phyloP scores from a whole-genome alignment of 2,113 vertebrate species.

The Oenanthe melanoleuca region DNA sequence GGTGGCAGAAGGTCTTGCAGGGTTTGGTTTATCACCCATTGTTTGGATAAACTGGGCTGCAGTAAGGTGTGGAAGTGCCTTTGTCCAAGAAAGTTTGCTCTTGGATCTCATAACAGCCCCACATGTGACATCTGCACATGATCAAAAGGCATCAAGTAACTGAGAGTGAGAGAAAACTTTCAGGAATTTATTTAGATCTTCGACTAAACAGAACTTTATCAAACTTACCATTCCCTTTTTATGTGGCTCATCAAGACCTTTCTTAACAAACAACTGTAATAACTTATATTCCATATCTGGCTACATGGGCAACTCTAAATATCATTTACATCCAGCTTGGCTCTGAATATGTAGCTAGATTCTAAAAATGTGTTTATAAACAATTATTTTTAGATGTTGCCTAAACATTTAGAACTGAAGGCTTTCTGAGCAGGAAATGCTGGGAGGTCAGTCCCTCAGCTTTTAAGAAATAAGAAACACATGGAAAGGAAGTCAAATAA shows the following conservation, averaged over 20 bases:
- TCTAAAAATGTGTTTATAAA: constrained; percentile 50
- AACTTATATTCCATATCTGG: constrained; percentile 40
- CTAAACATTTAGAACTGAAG: neutral
- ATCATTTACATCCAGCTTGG: neutral
- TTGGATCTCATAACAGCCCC: constrained; percentile 41
- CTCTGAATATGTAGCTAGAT: constrained; percentile 5
- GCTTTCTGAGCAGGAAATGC: constrained; percentile 28
- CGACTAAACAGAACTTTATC: constrained; percentile 56
- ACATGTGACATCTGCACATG: constrained; percentile 71
- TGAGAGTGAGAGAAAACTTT: constrained; percentile 40
- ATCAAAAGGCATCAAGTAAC: constrained; percentile 67
- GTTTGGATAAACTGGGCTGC: constrained; percentile 59
- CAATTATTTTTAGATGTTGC: constrained; percentile 14
- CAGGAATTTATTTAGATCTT: constrained; percentile 64
- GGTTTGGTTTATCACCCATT: constrained; percentile 53
- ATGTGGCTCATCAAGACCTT: constrained; percentile 49
- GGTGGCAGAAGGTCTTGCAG: constrained; percentile 14
- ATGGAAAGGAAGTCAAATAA: constrained; percentile 35
- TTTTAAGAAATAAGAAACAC: constrained; percentile 50
- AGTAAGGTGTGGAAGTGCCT: neutral
- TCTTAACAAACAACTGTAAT: constrained; percentile 31
- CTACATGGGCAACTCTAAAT: constrained; percentile 10
- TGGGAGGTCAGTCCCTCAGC: neutral
- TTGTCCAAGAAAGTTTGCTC: neutral
- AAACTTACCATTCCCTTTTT: constrained; percentile 63